phyloP scores from a whole-genome alignment of 2,888 invertebrate genomes.

The Syrista parreyssii region DNA sequence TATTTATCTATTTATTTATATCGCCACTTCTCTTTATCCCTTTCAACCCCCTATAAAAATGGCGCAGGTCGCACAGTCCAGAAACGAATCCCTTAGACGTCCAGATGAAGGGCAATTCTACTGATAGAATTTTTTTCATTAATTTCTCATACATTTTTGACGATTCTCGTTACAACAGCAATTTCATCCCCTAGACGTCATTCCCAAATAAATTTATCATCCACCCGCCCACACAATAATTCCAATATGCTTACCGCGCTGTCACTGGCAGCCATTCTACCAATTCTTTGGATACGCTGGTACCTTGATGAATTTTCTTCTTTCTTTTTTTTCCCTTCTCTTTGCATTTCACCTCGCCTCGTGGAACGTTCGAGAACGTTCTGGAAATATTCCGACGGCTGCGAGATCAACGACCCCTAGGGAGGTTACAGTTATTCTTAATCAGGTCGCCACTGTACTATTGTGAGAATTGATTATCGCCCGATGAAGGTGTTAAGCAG shows the following conservation, averaged over 20 bases:
- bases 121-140: not conserved
- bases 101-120: not conserved
- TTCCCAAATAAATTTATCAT: not conserved
- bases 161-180: not conserved
- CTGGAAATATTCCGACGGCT: not conserved
- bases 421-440: constrained; percentile 19
- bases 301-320: not conserved
- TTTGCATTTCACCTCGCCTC: not conserved
- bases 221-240: not conserved
- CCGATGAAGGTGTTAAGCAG: constrained; percentile 32
- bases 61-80: not conserved
- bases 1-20: not conserved
- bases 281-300: not conserved
- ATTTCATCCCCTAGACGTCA: not conserved
- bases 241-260: not conserved
- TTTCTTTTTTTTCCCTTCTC: not conserved
- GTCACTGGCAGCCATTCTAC: not conserved
- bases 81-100: not conserved
- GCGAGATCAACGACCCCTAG: not conserved
- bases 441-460: constrained; percentile 14
- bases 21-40: not conserved
- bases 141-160: not conserved
- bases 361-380: not conserved
- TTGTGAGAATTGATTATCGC: constrained; percentile 23
- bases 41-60: not conserved